These are phyloP conservation scores for Myopa testacea DNA, from an alignment of 2,888 invertebrate genomes.

Conservation along the genomic window DNA sequence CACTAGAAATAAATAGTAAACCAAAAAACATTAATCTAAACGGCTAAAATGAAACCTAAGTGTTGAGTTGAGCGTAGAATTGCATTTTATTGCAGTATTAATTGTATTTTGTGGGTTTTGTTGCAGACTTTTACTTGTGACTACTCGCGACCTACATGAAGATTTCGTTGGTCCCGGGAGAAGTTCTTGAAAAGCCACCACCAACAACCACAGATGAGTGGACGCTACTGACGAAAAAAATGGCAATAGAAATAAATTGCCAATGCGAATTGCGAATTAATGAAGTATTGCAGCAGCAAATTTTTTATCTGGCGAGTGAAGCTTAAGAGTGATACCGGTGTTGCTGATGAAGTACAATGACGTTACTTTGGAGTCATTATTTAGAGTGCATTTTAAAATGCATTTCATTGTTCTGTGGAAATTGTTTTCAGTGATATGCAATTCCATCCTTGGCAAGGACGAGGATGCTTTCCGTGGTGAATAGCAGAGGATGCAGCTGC, in stretches of 20 bases:
- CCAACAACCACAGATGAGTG: constrained; percentile 59
- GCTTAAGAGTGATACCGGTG: too few relatives aligned
- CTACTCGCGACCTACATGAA: constrained; percentile 65
- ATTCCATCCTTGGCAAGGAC: neutral
- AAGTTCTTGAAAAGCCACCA: constrained; percentile 68
- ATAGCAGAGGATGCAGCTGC: neutral
- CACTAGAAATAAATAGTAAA: neutral
- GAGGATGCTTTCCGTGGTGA: neutral
- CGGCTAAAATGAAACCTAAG: too few relatives aligned
- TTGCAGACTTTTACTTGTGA: too few relatives aligned
- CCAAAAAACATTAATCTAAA: neutral
- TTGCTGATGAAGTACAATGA: too few relatives aligned
- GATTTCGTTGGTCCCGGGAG: constrained; percentile 68
- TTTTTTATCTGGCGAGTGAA: too few relatives aligned
- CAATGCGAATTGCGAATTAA: too few relatives aligned
- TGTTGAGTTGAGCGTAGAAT: too few relatives aligned
- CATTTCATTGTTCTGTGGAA: neutral
- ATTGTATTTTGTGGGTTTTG: too few relatives aligned
- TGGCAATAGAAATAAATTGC: constrained; percentile 3
- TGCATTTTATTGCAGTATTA: too few relatives aligned
- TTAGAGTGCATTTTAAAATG: neutral
- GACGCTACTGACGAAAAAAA: constrained; percentile 63
- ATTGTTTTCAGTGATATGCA: neutral
- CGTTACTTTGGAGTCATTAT: neutral
- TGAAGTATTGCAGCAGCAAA: too few relatives aligned